phyloP scores from a whole-genome alignment of 2,888 invertebrate species.

The Andrena minutula region DNA sequence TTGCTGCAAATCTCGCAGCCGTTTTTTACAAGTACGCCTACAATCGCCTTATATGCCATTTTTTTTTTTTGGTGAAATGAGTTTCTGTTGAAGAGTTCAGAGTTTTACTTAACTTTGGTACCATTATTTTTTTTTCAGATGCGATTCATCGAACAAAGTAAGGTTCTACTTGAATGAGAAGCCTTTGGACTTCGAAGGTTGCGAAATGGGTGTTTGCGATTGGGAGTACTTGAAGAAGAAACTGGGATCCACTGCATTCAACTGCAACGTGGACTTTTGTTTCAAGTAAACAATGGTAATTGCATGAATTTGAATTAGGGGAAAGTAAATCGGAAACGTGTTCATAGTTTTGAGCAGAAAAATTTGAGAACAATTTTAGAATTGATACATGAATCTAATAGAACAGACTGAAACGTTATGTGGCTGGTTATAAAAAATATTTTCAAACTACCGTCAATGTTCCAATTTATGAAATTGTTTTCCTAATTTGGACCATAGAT shows the following conservation, averaged over 20 bases:
- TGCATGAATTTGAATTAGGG: too few species aligned
- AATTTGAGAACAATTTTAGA: too few species aligned
- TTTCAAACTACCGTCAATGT: too few species aligned
- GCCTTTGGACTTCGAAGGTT: constrained; percentile 88
- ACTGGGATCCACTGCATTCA: constrained; percentile 81
- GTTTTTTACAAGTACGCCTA: constrained; percentile 88
- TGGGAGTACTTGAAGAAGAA: constrained; percentile 89
- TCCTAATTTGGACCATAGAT: too few species aligned
- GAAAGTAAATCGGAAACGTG: too few species aligned
- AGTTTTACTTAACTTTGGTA: neutral
- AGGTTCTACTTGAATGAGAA: constrained; percentile 91
- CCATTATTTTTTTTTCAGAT: constrained; percentile 84
- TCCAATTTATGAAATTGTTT: too few species aligned
- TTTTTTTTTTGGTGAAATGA: neutral
- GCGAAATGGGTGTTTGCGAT: constrained; percentile 91
- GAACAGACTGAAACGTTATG: too few species aligned
- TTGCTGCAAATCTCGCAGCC: constrained; percentile 90
- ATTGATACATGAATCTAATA: too few species aligned
- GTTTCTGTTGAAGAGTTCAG: too few species aligned
- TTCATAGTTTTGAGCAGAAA: too few species aligned
- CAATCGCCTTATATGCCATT: constrained; percentile 72
- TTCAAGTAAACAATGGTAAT: neutral
- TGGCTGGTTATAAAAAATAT: too few species aligned
- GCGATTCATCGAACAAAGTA: constrained; percentile 86
- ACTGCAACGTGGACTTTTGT: constrained; percentile 47